phyloP scores from a whole-genome alignment of 1,140 invertebrate genomes.

The Akabosia matsudoensis region DNA sequence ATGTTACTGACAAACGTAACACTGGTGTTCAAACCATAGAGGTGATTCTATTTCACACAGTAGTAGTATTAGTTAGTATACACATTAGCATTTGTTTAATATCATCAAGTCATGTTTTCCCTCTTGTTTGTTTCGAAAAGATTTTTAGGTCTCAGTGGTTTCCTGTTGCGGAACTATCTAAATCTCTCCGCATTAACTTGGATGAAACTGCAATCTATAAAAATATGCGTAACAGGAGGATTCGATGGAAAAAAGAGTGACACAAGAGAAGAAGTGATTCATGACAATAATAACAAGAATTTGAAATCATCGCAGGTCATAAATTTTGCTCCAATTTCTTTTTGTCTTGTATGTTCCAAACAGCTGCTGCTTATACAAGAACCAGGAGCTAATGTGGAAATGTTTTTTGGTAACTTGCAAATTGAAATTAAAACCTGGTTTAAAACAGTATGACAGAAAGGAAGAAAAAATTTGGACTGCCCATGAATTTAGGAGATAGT shows the following conservation, averaged over 20 bases:
- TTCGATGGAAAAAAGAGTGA: neutral
- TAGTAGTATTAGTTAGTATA: neutral
- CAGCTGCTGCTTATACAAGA: neutral
- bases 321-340: slow-evolving; percentile 17
- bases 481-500: no score
- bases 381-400: neutral
- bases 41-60: no score
- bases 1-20: neutral
- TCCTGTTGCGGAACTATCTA: neutral
- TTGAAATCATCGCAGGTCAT: slow-evolving; percentile 9
- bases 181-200: no score
- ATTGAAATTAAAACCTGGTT: neutral
- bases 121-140: slow-evolving; percentile 17
- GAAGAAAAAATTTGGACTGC: no score
- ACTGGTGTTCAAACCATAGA: no score
- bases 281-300: slow-evolving; percentile 22
- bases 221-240: neutral
- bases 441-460: no score
- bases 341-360: neutral
- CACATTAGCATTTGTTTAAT: no score
- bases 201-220: no score
- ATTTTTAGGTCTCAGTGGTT: neutral
- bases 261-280: neutral
- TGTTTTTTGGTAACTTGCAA: neutral
- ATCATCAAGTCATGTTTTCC: neutral